Evolutionary conservation across 2,113 vertebrate species (phyloP).

Genomic region (Cricetomys ansorgei): DNA sequence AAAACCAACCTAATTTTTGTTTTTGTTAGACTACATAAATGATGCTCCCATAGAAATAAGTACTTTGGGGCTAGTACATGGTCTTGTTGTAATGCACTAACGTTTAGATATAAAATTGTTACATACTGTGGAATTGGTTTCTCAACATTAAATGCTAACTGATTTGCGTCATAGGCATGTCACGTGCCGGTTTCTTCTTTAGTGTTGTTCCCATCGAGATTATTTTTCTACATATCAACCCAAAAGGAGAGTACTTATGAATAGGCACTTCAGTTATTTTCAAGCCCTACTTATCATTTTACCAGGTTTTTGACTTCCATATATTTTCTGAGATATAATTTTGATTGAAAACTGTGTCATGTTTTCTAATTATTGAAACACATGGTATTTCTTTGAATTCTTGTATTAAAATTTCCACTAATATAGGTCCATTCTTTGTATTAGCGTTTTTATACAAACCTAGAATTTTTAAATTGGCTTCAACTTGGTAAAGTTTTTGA

Average conservation of each 20-base stretch:
- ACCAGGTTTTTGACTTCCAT: slow-evolving; percentile 37
- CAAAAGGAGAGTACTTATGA: slow-evolving; percentile 17
- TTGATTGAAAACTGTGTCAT: slow-evolving; percentile 10
- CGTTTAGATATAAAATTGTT: slow-evolving; percentile 46
- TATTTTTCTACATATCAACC: slow-evolving; percentile 45
- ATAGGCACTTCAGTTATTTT: slow-evolving; percentile 45
- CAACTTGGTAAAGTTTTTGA: slow-evolving; percentile 43
- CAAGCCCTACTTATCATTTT: slow-evolving; percentile 9
- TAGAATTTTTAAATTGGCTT: slow-evolving; percentile 43
- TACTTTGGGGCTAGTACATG: slow-evolving; percentile 7
- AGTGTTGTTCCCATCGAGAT: slow-evolving; percentile 14
- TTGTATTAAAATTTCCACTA: slow-evolving; percentile 16
- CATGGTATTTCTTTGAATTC: slow-evolving; percentile 40
- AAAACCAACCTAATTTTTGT: background rate
- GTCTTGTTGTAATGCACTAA: slow-evolving; percentile 37
- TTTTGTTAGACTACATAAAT: slow-evolving; percentile 64
- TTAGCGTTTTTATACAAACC: slow-evolving; percentile 27
- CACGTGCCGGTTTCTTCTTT: background rate
- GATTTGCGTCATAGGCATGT: background rate
- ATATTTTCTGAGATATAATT: slow-evolving; percentile 55
- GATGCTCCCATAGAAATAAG: background rate
- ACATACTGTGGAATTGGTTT: slow-evolving; percentile 8
- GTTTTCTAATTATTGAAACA: slow-evolving; percentile 46
- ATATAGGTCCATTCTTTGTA: background rate
- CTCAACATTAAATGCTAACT: background rate